Percentiles rank a stretch among this genome's conserved stretches.
Evolutionary conservation across 1,140 invertebrate genomes (phyloP).

Genomic region (Anoplophora glabripennis): DNA sequence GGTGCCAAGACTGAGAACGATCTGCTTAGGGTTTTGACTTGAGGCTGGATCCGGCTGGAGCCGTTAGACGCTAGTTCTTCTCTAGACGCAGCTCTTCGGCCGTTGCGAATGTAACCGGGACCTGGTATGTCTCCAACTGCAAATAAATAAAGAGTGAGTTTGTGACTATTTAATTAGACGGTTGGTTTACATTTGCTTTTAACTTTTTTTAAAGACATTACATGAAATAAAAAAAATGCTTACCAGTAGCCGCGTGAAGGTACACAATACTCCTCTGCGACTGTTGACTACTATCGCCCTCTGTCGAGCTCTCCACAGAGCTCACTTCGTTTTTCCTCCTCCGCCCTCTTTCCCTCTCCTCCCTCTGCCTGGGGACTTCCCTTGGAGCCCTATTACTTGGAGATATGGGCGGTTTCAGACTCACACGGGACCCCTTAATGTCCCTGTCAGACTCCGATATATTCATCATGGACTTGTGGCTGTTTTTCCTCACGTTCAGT

Average conservation of each 20-base stretch:
- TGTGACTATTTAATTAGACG: neutral
- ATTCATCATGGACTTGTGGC: conserved; percentile 42
- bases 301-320: conserved; percentile 65
- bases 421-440: conserved; percentile 19
- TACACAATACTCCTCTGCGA: conserved; percentile 78
- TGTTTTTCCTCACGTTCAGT: conserved; percentile 33
- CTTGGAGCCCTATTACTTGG: conserved; percentile 31
- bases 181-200: neutral
- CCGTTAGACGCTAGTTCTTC: conserved; percentile 68
- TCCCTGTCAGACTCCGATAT: conserved; percentile 37
- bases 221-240: conserved; percentile 1
- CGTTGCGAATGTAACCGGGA: conserved; percentile 57
- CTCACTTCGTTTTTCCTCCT: conserved; percentile 43
- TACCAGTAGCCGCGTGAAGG: conserved; percentile 74
- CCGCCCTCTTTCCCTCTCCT: conserved; percentile 31
- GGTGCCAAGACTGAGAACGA: conserved; percentile 80
- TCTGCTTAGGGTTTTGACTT: conserved; percentile 72
- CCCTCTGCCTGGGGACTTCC: conserved; percentile 18
- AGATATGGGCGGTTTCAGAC: conserved; percentile 41
- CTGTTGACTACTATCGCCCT: conserved; percentile 75
- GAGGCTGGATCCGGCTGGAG: conserved; percentile 55
- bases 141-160: too few species aligned
- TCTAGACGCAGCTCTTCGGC: conserved; percentile 59
- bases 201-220: neutral
- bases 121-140: conserved; percentile 71